Percentiles rank a stretch among this genome's conserved stretches.
Evolutionary conservation across 2,888 invertebrate genomes (phyloP).

Genomic region (Camponotus fellah): DNA sequence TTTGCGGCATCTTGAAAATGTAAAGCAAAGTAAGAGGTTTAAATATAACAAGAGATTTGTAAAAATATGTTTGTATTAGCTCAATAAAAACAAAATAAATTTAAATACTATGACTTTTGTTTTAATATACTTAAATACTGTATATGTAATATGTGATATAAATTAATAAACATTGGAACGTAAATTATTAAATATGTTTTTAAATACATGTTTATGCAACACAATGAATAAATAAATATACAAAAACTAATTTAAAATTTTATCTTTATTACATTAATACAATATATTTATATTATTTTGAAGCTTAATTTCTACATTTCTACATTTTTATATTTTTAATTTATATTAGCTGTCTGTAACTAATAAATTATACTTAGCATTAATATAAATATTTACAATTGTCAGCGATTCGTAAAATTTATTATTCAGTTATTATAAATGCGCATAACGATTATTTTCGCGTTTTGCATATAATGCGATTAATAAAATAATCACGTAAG

Average conservation of each 20-base stretch:
- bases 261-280: neutral
- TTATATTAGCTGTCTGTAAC: neutral
- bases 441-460: neutral
- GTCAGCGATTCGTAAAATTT: neutral
- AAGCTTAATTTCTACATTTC: conserved; percentile 6
- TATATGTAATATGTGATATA: neutral
- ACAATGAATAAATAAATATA: conserved; percentile 16
- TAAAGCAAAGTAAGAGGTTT: too few relatives aligned
- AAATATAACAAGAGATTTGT: too few relatives aligned
- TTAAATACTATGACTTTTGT: too few relatives aligned
- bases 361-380: neutral
- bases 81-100: too few relatives aligned
- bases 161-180: neutral
- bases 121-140: too few relatives aligned
- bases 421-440: neutral
- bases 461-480: neutral
- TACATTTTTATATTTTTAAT: neutral
- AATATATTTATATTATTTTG: neutral
- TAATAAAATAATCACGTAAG: conserved; percentile 9
- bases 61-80: too few relatives aligned
- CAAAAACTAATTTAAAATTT: neutral
- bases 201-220: neutral
- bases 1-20: too few relatives aligned
- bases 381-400: conserved; percentile 26
- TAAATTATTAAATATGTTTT: neutral